Evolutionary conservation across 2,113 vertebrate genomes (phyloP).

Genomic region (Trogon melanurus): DNA sequence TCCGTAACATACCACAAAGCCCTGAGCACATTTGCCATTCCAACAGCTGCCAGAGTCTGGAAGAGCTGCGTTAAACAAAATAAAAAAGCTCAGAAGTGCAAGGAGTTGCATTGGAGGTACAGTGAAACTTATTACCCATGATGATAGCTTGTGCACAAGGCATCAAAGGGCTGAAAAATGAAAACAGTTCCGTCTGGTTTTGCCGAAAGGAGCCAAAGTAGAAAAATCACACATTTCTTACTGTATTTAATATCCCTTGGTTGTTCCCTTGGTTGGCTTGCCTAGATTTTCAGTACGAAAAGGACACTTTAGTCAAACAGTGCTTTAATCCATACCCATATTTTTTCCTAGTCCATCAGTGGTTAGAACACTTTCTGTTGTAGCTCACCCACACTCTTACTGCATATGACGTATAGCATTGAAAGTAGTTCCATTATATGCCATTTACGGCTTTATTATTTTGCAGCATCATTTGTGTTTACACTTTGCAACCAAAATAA

Average conservation of each 20-base stretch:
- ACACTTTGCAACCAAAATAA: not conserved
- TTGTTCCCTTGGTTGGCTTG: not conserved
- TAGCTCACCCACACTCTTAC: not conserved
- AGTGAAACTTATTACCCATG: not conserved
- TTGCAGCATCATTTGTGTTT: not conserved
- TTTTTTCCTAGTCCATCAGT: not conserved
- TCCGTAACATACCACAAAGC: not conserved
- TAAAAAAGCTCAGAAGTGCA: not conserved
- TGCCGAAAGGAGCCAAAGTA: not conserved
- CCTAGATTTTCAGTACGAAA: not conserved
- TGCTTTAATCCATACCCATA: not conserved
- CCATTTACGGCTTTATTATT: not conserved
- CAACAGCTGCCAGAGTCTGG: not conserved
- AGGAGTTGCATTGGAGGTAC: not conserved
- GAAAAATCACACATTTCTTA: not conserved
- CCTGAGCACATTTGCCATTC: not conserved
- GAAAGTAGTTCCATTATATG: not conserved
- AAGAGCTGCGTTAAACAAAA: not conserved
- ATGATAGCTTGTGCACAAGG: not conserved
- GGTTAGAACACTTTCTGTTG: not conserved
- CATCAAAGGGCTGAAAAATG: not conserved
- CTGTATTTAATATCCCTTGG: not conserved
- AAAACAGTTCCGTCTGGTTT: not conserved
- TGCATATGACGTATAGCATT: not conserved
- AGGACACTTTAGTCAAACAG: not conserved